Evolutionary conservation across 2,113 vertebrate species (phyloP), one percentile per base, ranked within the genome.

Genomic region (Clarias macrocephalus): DNA sequence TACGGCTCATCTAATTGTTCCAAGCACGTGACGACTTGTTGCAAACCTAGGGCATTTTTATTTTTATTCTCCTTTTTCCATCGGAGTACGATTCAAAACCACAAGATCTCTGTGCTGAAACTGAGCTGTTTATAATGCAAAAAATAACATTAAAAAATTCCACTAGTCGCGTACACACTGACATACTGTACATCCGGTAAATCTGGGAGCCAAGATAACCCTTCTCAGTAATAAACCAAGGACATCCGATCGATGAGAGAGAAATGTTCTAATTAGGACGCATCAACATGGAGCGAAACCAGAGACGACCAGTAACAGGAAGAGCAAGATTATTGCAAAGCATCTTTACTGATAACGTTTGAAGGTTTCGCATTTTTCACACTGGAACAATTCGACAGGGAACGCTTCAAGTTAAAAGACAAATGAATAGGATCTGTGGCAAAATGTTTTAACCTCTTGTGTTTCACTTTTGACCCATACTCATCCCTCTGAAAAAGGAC

Each of bases 31-130:
- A 80, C 25, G 28, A 82, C 11, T 37, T 37, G 10, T 10, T 62
- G 70, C 60, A 82, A 81, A 48, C 76, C 37, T 18, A 56, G 25
- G 10, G 87, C 83, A 72, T 85, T 82, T 89, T 52, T 68, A 85
- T 33, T 42, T 48, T 82, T 23, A 85, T 89, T 80, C 81, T 86
- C 18, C 28, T 79, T 87, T 87, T 66, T 63, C 21, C 48, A 28
- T 76, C 54, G 33, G 23, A 52, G n/a, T 19, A 70, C 86, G 89
- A 89, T 86, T 88, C 86, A 88, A 63, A 80, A 65, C 28, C 89
- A 83, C 80, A 88, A 85, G 86, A 65, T 15, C 59, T 52, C 21
- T n/a, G 59, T 72, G 81, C 80, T 88, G 88, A 88, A 91, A 88
- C 12, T 21, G 5, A 86, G 37, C 66, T 5, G 60, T 66, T 73